Conservation (phyloP, 2,113 vertebrate species). For the Protobothrops mucrosquamatus region DNA sequence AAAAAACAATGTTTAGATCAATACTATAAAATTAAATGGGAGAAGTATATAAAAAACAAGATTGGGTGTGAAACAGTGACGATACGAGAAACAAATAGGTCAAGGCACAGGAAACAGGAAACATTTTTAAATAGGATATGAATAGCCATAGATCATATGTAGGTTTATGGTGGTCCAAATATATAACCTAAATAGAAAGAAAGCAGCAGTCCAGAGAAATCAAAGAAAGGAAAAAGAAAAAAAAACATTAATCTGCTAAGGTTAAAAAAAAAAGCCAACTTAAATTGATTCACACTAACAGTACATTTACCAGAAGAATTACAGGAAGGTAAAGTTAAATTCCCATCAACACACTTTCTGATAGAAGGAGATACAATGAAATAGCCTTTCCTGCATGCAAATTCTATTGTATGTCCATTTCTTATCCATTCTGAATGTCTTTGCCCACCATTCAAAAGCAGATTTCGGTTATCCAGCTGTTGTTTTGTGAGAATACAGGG, state of each 20-base stretch:
- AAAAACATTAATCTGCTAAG: background rate
- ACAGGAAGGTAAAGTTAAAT: constrained; percentile 24
- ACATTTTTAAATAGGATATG: background rate
- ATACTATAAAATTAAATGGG: background rate
- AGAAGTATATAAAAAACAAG: background rate
- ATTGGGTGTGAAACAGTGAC: background rate
- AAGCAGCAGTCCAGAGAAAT: background rate
- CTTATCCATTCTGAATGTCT: background rate
- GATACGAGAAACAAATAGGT: background rate
- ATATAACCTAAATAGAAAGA: background rate
- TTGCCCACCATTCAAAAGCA: constrained; percentile 8
- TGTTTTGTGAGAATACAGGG: constrained; percentile 29
- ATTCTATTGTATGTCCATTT: background rate
- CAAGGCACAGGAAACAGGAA: background rate
- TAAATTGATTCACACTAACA: background rate
- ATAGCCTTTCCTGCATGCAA: constrained; percentile 25
- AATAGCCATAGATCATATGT: background rate
- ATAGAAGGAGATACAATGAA: background rate
- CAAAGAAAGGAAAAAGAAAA: background rate
- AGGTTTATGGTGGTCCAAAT: background rate
- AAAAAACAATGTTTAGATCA: background rate
- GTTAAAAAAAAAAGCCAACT: background rate
- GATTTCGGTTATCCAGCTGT: constrained; percentile 8
- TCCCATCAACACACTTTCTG: constrained; percentile 25
- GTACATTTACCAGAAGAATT: constrained; percentile 7